Base-by-base conservation (phyloP, 1,140 invertebrate genomes). In the Cylas formicarius region DNA sequence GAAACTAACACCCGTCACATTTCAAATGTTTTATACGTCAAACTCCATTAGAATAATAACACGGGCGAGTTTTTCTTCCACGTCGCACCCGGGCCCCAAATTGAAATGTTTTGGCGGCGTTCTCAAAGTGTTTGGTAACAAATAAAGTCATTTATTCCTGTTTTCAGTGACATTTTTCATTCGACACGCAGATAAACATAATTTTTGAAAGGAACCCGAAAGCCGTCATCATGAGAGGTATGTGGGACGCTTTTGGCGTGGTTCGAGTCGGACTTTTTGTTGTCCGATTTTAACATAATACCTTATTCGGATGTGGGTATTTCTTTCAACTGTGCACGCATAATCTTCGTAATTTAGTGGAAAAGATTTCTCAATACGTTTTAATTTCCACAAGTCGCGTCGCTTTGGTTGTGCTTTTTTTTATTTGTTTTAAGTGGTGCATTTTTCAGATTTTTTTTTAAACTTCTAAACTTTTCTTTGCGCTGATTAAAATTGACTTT, bases 131-230 rank as follows among this genome's bases (percentile, higher is more conserved):
- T 53, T 53, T 49, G 46, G 20, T 48, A 53, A 53, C 51, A 53
- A 53, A 53, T 53, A 53, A 42, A 45, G 51, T 44, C 47, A 49
- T 53, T 53, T 53, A 53, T 53, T 53, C 37, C 51, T 39, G 34
- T 49, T 53, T 53, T 34, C 51, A 48, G 41, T 53, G 51, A 53
- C 51, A 48, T 53, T 46, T 47, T 17, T 6, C 34, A 53, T 53
- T 53, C 39, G 51, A 36, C 37, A 49, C 51, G 51, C 42, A 47
- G 51, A 53, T 53, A 50, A 53, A 34, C 45, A 37, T 47, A 37
- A 45, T 45, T 37, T 45, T 37, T 38, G 23, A 9, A 2, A 24
- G 20, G 21, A 20, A 23, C 21, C 42, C 11, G 33, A 27, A 32
- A 36, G 38, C 43, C 43, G 31, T 45, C 35, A 38, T 45, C 43